These are phyloP conservation scores for Podarcis muralis DNA, from an alignment of 2,113 vertebrate species.

Conservation along the genomic window DNA sequence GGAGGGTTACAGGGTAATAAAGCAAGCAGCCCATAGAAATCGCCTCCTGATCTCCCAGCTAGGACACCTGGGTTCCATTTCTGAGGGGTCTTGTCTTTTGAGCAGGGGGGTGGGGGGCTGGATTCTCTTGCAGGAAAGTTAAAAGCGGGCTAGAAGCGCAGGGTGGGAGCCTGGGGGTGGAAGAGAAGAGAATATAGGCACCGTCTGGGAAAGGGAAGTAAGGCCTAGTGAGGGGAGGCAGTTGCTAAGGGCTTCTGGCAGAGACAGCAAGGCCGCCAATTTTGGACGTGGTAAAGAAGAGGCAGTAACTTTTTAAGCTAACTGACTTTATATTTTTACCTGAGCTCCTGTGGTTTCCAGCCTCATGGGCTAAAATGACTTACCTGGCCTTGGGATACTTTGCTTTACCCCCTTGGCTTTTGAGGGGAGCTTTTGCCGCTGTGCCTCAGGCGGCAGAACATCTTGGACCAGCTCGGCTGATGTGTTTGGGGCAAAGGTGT, in stretches of 20 bases:
- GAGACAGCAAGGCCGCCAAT: background rate
- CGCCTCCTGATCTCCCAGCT: background rate
- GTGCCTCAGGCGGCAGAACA: too few relatives aligned
- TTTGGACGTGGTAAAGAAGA: too few relatives aligned
- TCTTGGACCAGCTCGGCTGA: too few relatives aligned
- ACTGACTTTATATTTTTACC: too few relatives aligned
- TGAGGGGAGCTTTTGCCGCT: too few relatives aligned
- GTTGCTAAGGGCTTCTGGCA: background rate
- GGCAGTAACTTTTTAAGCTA: too few relatives aligned
- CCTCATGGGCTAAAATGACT: background rate
- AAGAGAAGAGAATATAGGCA: background rate
- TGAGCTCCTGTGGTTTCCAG: too few relatives aligned
- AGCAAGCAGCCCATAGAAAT: background rate
- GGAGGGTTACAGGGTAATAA: accelerated
- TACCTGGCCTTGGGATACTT: background rate
- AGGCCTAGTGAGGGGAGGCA: background rate
- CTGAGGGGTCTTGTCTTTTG: background rate
- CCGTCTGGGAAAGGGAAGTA: background rate
- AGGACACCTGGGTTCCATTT: background rate
- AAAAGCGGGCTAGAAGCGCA: background rate
- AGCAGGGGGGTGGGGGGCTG: too few relatives aligned
- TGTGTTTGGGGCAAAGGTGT: too few relatives aligned
- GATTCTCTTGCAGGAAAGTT: background rate
- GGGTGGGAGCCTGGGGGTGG: background rate
- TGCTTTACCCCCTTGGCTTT: too few relatives aligned